Evolutionary conservation across 2,113 vertebrate species (phyloP).

Genomic region (Fregetta grallaria): DNA sequence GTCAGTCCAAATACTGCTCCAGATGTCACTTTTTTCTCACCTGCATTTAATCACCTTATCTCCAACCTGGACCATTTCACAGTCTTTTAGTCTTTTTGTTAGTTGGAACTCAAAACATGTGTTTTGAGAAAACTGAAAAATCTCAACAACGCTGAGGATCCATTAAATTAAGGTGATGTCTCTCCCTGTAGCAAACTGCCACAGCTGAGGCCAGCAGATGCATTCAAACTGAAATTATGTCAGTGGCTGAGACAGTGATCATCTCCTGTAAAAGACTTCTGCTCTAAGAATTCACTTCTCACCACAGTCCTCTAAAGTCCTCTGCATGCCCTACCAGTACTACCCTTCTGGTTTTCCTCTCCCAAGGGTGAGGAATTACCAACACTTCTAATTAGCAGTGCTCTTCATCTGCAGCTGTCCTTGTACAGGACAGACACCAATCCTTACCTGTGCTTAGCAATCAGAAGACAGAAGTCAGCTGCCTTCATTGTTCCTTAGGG

Average conservation of each 20-base stretch:
- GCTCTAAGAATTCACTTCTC: background rate
- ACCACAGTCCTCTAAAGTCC: background rate
- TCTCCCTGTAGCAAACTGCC: background rate
- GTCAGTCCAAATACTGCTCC: background rate
- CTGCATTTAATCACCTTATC: background rate
- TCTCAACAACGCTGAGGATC: background rate
- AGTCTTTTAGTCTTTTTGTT: background rate
- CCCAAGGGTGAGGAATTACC: background rate
- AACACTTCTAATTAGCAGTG: background rate
- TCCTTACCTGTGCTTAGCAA: background rate
- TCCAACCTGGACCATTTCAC: background rate
- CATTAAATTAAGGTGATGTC: background rate
- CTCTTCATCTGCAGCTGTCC: background rate
- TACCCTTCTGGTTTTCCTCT: background rate
- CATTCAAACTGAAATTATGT: background rate
- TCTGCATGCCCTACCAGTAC: rapidly evolving
- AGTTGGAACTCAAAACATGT: background rate
- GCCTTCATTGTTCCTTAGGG: background rate
- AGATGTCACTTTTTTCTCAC: background rate
- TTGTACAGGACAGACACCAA: background rate
- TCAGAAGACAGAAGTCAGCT: background rate
- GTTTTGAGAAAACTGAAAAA: background rate
- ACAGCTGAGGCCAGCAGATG: background rate
- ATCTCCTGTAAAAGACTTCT: background rate
- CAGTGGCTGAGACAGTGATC: background rate